Conservation (phyloP, 2,113 vertebrate species). For the Indicator indicator region DNA sequence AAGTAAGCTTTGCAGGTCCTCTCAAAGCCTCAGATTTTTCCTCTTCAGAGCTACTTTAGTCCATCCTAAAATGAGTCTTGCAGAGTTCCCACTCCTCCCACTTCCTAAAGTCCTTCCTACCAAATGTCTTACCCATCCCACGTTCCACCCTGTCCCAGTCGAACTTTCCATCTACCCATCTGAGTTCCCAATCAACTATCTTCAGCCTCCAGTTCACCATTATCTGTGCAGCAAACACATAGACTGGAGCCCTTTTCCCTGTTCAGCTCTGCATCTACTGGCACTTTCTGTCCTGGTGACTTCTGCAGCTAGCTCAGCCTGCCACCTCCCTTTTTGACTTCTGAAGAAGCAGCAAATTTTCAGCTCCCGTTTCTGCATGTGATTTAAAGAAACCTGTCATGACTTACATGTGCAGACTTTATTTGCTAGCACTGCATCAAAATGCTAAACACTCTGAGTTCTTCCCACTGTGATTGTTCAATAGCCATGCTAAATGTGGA, state of each 20-base stretch:
- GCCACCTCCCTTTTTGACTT: not conserved
- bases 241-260: not conserved
- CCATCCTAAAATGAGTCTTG: not conserved
- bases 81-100: not conserved
- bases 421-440: not conserved
- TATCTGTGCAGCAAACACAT: not conserved
- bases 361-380: not conserved
- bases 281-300: not conserved
- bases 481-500: not conserved
- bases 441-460: not conserved
- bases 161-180: not conserved
- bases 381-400: not conserved
- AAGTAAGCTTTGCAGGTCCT: not conserved
- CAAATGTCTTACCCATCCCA: not conserved
- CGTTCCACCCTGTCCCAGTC: not conserved
- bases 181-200: not conserved
- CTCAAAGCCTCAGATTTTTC: not conserved
- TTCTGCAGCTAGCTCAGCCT: not conserved
- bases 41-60: not conserved
- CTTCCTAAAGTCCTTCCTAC: not conserved
- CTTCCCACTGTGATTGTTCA: not conserved
- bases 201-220: not conserved
- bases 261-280: not conserved
- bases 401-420: not conserved
- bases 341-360: not conserved